Base-by-base conservation (phyloP, 2,888 invertebrate genomes). In the Scaptomyza reducta region DNA sequence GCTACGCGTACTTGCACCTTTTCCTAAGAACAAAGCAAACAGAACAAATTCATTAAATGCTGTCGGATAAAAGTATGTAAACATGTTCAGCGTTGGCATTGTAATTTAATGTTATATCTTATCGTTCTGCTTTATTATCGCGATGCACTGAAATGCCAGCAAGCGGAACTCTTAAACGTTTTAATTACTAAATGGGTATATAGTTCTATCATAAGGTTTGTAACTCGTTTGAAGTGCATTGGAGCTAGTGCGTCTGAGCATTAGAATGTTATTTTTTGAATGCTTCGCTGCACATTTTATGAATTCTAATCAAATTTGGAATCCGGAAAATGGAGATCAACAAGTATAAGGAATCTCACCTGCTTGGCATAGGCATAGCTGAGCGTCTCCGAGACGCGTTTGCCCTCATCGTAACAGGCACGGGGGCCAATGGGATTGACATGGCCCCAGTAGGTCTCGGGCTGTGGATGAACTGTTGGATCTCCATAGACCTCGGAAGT, bases 391-490 rank as follows among this genome's bases (percentile, higher is more conserved):
- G 99, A 96, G 0, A 99, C 98, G 56, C 99, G 93, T 92, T 99
- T 99, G n/a, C 99, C 99, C 93, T 99, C 99, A 90, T 99, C 99
- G 89, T 99, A 99, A 92, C 99, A 99, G 0, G 99, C 98, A 62
- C 99, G 93, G 0, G 97, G 97, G 1, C 97, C 97, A 87, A 99
- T 99, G 7, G 99, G 99, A 93, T 99, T 99, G 0, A 99, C 99
- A 92, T 99, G 97, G 0, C 99, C 99, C 99, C 99, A 99, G 90
- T 99, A 99, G 0, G 97, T 96, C 92, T 99, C 99, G 0, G 96
- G 95, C 91, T 99, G 99, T 0, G 99, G 99, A 93, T 99, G 99
- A 13, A 97, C 97, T 91, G 97, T 97, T 0, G 99, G 99, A 93
- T 99, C 99, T 10, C 99, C 99, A 91, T 99, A 99, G 0, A 99